Base-by-base conservation (phyloP, 2,797 vertebrate species). In the Gymnothorax javanicus region DNA sequence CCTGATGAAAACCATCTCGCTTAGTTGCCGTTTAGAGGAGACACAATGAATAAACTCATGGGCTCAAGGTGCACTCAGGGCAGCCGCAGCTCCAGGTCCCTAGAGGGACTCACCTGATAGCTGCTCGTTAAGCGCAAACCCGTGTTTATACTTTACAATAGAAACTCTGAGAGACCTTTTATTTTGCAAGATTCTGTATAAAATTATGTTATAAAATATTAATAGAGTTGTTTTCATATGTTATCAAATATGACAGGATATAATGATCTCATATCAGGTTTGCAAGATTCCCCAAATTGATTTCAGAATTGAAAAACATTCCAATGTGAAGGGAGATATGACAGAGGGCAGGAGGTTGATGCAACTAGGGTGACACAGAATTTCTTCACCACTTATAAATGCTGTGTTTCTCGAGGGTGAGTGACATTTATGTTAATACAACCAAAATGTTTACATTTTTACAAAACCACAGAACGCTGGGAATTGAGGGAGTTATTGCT, bases 361-460 rank as follows among this genome's bases (percentile, higher is more conserved):
- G 73, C 17, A 50, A 50, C 73, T 25, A 25, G 79, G 11, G 17
- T 57, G 9, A 58, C 54, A 82, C 52, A 25, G 54, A 27, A 25
- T n/a, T 27, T 82, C 23, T 43, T 52, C 50, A 23, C 79, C 12
- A 56, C 54, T 57, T 82, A 13, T 56, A 82, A 82, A 82, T 82
- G 20, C 11, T 57, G 71, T 27, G 15, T 86, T 87, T 89, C 67
- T 88, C 84, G 13, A 77, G 81, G 71, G 89, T 84, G 84, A 79
- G 81, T 86, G 77, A 64, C 67, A 62, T 83, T 87, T 88, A 86
- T 86, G 85, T 87, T 90, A 87, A 89, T 83, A 67, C 86, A 88
- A 82, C 69, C 59, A 83, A 85, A 89, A 88, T 87, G 85, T 87
- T 89, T 84, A 86, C 23, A n/a, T 83, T 87, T 83, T 67, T 54